phyloP scores from a whole-genome alignment of 2,113 vertebrate genomes.

The Pachyramphus minor region DNA sequence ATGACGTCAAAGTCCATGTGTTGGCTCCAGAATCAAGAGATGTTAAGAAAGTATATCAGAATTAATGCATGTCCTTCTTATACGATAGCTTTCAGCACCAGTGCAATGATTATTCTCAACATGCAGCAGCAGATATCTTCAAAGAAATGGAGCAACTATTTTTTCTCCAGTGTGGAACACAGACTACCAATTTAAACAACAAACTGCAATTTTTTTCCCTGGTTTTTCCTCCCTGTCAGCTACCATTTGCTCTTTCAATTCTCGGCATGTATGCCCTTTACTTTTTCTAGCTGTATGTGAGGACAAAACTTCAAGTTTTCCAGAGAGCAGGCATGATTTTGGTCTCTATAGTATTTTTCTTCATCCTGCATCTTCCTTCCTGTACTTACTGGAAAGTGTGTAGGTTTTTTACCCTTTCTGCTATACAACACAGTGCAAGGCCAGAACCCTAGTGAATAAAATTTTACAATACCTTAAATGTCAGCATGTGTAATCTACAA shows the following conservation, averaged over 20 bases:
- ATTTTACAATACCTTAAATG: not conserved
- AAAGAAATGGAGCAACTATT: not conserved
- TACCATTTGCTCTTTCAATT: not conserved
- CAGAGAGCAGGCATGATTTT: not conserved
- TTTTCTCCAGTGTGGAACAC: not conserved
- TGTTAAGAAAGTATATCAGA: not conserved
- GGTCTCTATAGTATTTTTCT: not conserved
- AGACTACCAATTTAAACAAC: not conserved
- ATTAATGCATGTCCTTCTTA: not conserved
- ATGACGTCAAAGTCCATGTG: not conserved
- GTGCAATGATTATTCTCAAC: not conserved
- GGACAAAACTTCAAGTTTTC: not conserved
- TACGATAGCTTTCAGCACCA: not conserved
- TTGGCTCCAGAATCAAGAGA: not conserved
- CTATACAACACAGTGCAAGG: not conserved
- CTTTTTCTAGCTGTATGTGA: not conserved
- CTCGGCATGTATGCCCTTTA: not conserved
- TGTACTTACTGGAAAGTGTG: not conserved
- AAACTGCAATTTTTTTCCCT: not conserved
- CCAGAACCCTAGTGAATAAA: not conserved
- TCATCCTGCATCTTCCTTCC: not conserved
- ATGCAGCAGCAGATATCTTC: not conserved
- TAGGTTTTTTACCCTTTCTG: not conserved
- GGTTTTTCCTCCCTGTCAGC: not conserved
- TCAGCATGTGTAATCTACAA: not conserved